These are phyloP conservation scores for Andrena camellia DNA, from an alignment of 2,888 invertebrate genomes.

Conservation along the genomic window DNA sequence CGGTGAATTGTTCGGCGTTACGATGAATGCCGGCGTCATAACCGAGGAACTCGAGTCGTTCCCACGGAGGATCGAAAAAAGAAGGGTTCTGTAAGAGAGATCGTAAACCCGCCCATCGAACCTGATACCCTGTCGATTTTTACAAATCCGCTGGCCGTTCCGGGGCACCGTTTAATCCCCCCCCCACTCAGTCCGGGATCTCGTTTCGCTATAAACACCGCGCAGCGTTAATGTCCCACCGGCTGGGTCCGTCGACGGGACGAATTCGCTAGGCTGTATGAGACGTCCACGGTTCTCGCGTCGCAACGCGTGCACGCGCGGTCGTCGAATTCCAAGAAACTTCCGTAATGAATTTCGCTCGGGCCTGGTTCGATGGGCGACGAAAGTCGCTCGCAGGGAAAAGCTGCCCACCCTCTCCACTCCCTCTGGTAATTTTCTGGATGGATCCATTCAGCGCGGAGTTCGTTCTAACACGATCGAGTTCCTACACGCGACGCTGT, in stretches of 20 bases:
- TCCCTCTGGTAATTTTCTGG: constrained; percentile 46
- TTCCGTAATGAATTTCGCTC: constrained; percentile 51
- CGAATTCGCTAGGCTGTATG: constrained; percentile 17
- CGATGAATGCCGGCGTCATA: constrained; percentile 19
- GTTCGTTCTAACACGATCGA: constrained; percentile 41
- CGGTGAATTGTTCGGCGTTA: constrained; percentile 35
- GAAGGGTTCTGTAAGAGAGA: neutral
- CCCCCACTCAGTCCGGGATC: neutral
- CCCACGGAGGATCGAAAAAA: constrained; percentile 3
- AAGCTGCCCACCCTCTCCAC: constrained; percentile 30
- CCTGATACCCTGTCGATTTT: constrained; percentile 18
- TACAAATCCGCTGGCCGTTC: neutral
- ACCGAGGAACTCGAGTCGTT: constrained; percentile 18
- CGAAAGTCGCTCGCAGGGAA: constrained; percentile 37
- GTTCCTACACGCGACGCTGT: neutral
- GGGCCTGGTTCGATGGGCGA: constrained; percentile 15
- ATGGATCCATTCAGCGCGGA: constrained; percentile 48
- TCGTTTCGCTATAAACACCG: constrained; percentile 11
- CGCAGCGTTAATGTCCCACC: constrained; percentile 15
- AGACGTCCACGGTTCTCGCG: neutral
- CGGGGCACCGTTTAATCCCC: constrained; percentile 21
- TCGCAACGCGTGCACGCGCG: neutral
- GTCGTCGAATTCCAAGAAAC: constrained; percentile 33
- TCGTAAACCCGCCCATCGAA: constrained; percentile 30
- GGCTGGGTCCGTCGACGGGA: constrained; percentile 26